Evolutionary conservation across 1,140 invertebrate species (phyloP).

Genomic region (Melipona quadrifasciata): DNA sequence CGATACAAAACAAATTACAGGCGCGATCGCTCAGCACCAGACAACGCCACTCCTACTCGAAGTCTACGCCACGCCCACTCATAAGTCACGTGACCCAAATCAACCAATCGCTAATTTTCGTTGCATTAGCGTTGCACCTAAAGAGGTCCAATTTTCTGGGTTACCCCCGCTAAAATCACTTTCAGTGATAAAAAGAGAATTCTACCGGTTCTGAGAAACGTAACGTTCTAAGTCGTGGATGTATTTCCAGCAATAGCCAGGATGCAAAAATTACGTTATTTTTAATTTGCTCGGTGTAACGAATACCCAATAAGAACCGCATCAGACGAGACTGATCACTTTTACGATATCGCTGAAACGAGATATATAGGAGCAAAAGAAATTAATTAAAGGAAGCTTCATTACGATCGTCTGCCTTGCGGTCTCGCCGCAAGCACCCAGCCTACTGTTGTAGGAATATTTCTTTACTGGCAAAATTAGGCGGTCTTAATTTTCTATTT

Average conservation of each 20-base stretch:
- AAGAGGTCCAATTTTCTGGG: too few species aligned
- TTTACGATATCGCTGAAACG: constrained; percentile 33
- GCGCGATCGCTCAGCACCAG: too few species aligned
- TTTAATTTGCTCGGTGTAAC: constrained; percentile 6
- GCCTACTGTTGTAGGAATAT: constrained; percentile 56
- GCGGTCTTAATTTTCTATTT: constrained; percentile 2
- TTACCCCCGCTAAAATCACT: too few species aligned
- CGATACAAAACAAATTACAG: too few species aligned
- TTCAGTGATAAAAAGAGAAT: too few species aligned
- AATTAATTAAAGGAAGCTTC: constrained; percentile 59
- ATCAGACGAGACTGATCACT: background rate
- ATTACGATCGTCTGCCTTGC: constrained; percentile 27
- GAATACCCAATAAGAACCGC: constrained; percentile 38
- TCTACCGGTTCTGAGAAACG: too few species aligned
- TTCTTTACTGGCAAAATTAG: constrained; percentile 70
- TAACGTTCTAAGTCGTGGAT: background rate
- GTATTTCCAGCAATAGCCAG: constrained; percentile 6
- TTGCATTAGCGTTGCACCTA: too few species aligned
- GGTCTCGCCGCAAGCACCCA: constrained; percentile 64
- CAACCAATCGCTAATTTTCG: too few species aligned
- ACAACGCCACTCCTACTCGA: too few species aligned
- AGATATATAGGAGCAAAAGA: constrained; percentile 30
- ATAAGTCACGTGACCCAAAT: too few species aligned
- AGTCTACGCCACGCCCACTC: too few species aligned
- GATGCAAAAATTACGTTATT: background rate